phyloP scores from a whole-genome alignment of 2,888 invertebrate genomes.

The Caenorhabditis sulstoni region DNA sequence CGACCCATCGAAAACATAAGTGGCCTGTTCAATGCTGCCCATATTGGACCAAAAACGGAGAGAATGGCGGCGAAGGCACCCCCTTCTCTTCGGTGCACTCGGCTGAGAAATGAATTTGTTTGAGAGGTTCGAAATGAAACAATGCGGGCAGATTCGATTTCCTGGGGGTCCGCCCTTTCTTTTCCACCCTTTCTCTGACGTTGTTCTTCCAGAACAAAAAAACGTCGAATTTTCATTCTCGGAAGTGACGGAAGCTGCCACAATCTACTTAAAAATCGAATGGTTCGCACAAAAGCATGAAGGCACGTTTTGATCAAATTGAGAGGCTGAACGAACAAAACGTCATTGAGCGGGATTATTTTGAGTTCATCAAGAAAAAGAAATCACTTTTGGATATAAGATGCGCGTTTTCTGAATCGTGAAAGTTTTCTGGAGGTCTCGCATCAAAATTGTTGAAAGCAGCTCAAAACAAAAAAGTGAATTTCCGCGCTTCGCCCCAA shows the following conservation, averaged over 20 bases:
- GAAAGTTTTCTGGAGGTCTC: too few species aligned
- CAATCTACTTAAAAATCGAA: too few species aligned
- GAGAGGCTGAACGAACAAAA: too few species aligned
- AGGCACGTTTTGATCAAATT: too few species aligned
- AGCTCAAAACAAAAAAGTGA: too few species aligned
- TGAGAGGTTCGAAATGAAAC: conserved; percentile 59
- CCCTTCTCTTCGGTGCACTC: conserved; percentile 41
- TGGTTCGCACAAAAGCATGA: too few species aligned
- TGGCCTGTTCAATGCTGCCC: conserved; percentile 42
- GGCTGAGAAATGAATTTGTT: conserved; percentile 50
- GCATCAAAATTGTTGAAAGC: too few species aligned
- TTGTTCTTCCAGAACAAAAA: not conserved
- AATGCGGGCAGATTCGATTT: conserved; percentile 32
- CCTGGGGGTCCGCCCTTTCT: conserved; percentile 8
- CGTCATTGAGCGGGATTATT: too few species aligned
- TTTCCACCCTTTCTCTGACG: not conserved
- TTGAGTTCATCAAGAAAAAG: too few species aligned
- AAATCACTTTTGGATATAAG: too few species aligned
- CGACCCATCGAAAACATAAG: conserved; percentile 43
- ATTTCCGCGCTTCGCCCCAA: too few species aligned
- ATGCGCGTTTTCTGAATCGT: too few species aligned
- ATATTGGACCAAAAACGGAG: conserved; percentile 40
- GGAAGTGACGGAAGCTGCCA: not conserved
- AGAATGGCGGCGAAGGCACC: not conserved
- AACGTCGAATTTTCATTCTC: conserved; percentile 5